phyloP scores from a whole-genome alignment of 2,113 vertebrate genomes.

The Stomatorhinus ivindoensis region DNA sequence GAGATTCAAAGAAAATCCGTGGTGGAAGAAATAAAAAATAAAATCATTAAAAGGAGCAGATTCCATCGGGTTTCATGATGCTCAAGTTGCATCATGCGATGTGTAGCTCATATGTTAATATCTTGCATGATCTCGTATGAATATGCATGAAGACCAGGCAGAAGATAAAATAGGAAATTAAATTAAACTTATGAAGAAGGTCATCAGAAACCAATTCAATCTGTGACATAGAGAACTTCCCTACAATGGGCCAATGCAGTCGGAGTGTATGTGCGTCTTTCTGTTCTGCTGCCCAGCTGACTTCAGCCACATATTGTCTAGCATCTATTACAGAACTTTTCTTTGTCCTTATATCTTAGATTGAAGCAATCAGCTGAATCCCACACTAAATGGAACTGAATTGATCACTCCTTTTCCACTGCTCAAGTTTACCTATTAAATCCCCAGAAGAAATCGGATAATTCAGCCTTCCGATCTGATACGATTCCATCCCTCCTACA shows the following conservation, averaged over 20 bases:
- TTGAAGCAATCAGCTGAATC: constrained; percentile 18
- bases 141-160: not conserved
- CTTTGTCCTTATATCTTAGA: not conserved
- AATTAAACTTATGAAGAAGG: not conserved
- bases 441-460: not conserved
- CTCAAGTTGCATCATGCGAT: not conserved
- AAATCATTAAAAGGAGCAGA: not conserved
- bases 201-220: not conserved
- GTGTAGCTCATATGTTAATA: not conserved
- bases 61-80: not conserved
- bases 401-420: constrained; percentile 17
- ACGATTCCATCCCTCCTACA: constrained; percentile 22
- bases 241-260: not conserved
- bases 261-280: not conserved
- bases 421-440: constrained; percentile 19
- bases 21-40: not conserved
- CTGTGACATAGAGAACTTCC: not conserved
- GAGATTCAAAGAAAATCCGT: not conserved
- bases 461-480: constrained; percentile 11
- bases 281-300: not conserved
- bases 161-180: not conserved
- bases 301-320: not conserved
- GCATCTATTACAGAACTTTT: not conserved
- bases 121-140: not conserved
- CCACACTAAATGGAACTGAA: constrained; percentile 15